phyloP scores from a whole-genome alignment of 2,888 invertebrate genomes.

The Nomada goodeniana region DNA sequence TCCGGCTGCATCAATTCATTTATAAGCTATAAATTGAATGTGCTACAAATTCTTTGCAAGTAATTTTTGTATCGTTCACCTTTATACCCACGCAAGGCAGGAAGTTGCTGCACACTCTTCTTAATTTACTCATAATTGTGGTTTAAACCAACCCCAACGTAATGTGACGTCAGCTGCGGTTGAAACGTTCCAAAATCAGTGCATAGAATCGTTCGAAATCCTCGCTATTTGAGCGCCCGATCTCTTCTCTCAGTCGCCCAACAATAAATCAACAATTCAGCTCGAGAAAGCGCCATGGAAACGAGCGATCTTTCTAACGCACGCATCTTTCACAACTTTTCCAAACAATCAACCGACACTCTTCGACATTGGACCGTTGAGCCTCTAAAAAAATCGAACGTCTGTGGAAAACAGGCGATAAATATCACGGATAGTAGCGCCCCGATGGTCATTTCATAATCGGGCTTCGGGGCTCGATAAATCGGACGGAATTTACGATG shows the following conservation, averaged over 20 bases:
- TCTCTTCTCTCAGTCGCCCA: too few relatives aligned
- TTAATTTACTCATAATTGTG: too few relatives aligned
- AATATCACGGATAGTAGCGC: constrained; percentile 11
- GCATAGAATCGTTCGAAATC: too few relatives aligned
- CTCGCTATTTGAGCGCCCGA: too few relatives aligned
- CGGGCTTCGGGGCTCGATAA: constrained; percentile 21
- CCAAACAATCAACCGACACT: background rate
- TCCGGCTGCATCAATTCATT: too few relatives aligned
- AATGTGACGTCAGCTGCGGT: too few relatives aligned
- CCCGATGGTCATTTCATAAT: constrained; percentile 13
- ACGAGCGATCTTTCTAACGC: background rate
- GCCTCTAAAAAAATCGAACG: background rate
- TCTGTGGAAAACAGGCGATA: background rate
- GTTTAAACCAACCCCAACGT: too few relatives aligned
- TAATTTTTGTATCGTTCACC: too few relatives aligned
- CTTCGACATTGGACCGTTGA: background rate
- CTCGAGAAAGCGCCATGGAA: background rate
- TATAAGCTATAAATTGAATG: too few relatives aligned
- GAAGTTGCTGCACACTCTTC: too few relatives aligned
- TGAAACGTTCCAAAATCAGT: too few relatives aligned
- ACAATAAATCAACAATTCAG: background rate
- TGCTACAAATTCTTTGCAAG: too few relatives aligned
- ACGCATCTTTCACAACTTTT: background rate
- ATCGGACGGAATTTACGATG: constrained; percentile 19
- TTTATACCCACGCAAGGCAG: background rate